phyloP scores from a whole-genome alignment of 37 sponge, comb jelly and placozoan species.

The Crambe crambe region DNA sequence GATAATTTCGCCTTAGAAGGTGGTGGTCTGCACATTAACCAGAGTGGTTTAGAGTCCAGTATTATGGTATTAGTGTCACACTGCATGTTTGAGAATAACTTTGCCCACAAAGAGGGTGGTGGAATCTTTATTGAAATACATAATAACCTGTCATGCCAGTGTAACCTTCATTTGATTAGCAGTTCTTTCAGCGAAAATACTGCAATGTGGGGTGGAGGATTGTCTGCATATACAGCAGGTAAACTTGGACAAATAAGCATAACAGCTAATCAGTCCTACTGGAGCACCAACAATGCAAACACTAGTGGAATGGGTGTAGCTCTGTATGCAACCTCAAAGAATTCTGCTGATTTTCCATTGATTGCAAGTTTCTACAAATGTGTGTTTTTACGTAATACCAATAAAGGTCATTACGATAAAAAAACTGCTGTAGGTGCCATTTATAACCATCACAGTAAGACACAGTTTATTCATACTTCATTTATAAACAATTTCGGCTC shows the following conservation, averaged over 20 bases:
- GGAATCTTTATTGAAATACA: not conserved
- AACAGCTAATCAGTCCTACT: not conserved
- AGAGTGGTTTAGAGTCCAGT: not conserved
- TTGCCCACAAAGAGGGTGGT: not conserved
- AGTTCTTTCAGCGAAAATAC: not conserved
- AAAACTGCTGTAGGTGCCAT: not conserved
- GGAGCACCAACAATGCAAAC: not conserved
- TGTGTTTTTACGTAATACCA: not conserved
- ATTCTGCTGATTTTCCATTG: no score
- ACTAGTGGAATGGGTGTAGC: constrained; percentile 1
- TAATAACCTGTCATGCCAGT: not conserved
- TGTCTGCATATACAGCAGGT: not conserved
- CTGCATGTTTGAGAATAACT: not conserved
- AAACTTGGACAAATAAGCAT: not conserved
- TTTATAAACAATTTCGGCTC: not conserved
- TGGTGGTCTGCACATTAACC: not conserved
- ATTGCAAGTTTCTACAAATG: not conserved
- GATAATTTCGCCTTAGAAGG: not conserved
- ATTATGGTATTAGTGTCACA: not conserved
- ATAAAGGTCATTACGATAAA: not conserved
- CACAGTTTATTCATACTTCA: not conserved
- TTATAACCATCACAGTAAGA: not conserved
- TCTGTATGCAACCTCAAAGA: not conserved
- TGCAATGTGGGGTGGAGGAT: not conserved
- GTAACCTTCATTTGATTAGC: not conserved